Evolutionary conservation across 2,797 vertebrate genomes (phyloP).

Genomic region (Spheniscus humboldti): DNA sequence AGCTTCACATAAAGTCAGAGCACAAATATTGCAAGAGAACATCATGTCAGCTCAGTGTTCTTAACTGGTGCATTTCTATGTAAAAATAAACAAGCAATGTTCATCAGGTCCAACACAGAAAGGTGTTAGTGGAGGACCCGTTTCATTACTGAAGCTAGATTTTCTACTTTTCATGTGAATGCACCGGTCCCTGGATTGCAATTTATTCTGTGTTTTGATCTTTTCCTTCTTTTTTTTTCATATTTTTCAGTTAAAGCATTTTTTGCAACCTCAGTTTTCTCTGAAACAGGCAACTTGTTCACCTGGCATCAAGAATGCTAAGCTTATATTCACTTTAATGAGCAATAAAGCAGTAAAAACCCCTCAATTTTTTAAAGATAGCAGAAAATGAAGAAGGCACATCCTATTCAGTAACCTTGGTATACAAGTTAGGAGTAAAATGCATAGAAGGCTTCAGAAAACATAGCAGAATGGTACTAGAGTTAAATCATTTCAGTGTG

Average conservation of each 20-base stretch:
- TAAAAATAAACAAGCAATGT: neutral
- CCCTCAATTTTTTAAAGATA: neutral
- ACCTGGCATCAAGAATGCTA: accelerated
- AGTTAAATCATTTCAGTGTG: neutral
- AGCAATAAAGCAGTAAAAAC: accelerated
- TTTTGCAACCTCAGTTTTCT: neutral
- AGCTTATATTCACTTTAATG: neutral
- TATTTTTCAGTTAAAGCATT: neutral
- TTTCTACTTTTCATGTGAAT: neutral
- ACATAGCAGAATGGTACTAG: neutral
- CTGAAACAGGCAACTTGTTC: neutral
- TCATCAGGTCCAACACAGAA: neutral
- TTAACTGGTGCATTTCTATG: neutral
- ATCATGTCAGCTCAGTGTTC: neutral
- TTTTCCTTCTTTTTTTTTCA: neutral
- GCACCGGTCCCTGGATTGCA: neutral
- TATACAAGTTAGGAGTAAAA: neutral
- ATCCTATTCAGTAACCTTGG: neutral
- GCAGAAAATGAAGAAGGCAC: neutral
- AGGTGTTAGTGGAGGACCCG: accelerated
- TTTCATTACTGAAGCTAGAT: neutral
- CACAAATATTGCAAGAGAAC: accelerated
- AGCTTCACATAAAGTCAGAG: neutral
- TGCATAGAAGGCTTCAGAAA: neutral
- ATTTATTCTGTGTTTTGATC: neutral